phyloP scores from a whole-genome alignment of 2,797 vertebrate genomes.

The Steatocranus sp. region DNA sequence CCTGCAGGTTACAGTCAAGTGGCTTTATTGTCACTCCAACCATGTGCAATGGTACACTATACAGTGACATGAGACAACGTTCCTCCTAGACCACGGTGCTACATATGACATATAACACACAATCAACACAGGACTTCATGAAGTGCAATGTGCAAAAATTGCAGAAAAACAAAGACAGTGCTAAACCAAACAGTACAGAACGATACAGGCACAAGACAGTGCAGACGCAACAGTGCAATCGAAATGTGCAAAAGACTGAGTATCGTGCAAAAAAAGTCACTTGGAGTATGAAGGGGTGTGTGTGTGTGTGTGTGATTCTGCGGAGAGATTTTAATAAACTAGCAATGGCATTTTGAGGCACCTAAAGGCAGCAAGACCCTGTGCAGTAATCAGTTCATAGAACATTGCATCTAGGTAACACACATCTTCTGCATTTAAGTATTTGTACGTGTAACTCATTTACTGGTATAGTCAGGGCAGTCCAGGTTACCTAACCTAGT shows the following conservation, averaged over 20 bases:
- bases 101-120: background rate
- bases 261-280: background rate
- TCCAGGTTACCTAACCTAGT: background rate
- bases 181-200: background rate
- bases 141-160: background rate
- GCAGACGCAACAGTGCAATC: background rate
- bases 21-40: background rate
- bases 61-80: background rate
- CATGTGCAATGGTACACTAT: background rate
- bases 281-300: background rate
- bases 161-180: background rate
- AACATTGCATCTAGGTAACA: background rate
- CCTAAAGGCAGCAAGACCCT: background rate
- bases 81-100: background rate
- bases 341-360: background rate
- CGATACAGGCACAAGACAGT: background rate
- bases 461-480: background rate
- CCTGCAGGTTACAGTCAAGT: background rate
- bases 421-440: background rate
- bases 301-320: background rate
- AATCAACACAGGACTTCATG: background rate
- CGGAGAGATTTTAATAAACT: background rate
- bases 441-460: background rate
- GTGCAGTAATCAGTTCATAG: background rate
- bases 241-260: background rate